Conservation (phyloP, 2,888 invertebrate species). For the Idaea straminata region DNA sequence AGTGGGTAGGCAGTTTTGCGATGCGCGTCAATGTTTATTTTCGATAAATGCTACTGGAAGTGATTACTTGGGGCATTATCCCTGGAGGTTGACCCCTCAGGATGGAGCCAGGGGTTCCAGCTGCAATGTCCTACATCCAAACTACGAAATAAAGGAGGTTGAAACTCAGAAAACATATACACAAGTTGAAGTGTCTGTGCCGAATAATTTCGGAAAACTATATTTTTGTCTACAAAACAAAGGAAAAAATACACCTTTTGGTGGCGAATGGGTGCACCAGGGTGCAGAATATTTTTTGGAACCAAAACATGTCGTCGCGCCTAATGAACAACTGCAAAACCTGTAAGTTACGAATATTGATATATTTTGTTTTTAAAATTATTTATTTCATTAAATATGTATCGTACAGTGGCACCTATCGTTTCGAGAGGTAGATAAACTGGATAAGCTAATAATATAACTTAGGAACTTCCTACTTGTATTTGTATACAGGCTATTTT, state of each 20-base stretch:
- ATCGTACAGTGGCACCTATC: no score
- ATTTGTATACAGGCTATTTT: background rate
- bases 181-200: constrained; percentile 52
- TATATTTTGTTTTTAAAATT: background rate
- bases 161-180: constrained; percentile 52
- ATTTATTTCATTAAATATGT: no score
- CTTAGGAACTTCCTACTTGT: background rate
- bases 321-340: constrained; percentile 3
- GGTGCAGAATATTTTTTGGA: constrained; percentile 67
- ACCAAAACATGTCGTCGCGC: constrained; percentile 37
- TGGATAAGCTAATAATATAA: no score
- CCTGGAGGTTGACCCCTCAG: constrained; percentile 65
- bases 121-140: constrained; percentile 59
- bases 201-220: constrained; percentile 46
- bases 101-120: constrained; percentile 49
- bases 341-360: background rate
- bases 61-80: constrained; percentile 65
- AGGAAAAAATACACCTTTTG: constrained; percentile 47
- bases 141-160: constrained; percentile 64
- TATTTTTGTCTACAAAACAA: constrained; percentile 60
- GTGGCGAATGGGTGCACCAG: constrained; percentile 75
- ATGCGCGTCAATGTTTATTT: constrained; percentile 67
- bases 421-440: no score
- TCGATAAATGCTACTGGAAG: constrained; percentile 64
- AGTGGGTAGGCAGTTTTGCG: constrained; percentile 50